Evolutionary conservation across 2,797 vertebrate genomes (phyloP), one percentile per base, ranked within the genome.

Genomic region (Ataeniobius toweri): DNA sequence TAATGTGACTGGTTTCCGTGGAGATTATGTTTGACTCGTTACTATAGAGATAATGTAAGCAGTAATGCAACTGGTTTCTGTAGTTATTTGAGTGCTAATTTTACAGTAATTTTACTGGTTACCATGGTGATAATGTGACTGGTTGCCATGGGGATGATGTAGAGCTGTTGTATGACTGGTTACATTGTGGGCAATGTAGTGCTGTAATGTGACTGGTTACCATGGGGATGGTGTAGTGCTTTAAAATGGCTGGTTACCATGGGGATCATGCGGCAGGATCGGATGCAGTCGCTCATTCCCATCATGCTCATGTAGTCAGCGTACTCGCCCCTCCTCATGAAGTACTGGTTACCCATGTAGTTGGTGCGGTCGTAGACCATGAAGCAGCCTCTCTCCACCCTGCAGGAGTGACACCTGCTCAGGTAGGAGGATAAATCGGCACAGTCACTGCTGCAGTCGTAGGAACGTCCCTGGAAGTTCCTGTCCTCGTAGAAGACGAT

Each of bases 361-460:
- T 91, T 88, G 82, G 83, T 63, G 74, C 87, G 85, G 72, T 91
- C 90, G 56, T 90, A 90, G 56, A 89, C 83, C 87, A 91, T 85
- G 85, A 91, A 86, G 83, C 90, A 91, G 79, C 88, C 90, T 18
- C 84, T 81, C 84, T 91, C 90, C 81, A 89, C 90, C 78, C 80
- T 83, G 85, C 90, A 91, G 84, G 90, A 91, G 67, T 89, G 88
- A 71, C 90, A 91, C 82, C 81, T 85, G 81, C 80, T 89, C 85
- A 91, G 63, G 84, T 84, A 90, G 86, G 90, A 89, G 2, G 88
- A 89, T 81, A 90, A 85, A 82, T 91, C 90, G 1, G 87, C 74
- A 0, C 75, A 90, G 83, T 91, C 89, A 0, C 80, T 79, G 72
- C 53, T 86, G 81, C 90, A 88, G 68, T 90, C 89, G 0, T 87